These are phyloP conservation scores for Oscheius onirici DNA, from an alignment of 2,888 invertebrate species.

Conservation along the genomic window DNA sequence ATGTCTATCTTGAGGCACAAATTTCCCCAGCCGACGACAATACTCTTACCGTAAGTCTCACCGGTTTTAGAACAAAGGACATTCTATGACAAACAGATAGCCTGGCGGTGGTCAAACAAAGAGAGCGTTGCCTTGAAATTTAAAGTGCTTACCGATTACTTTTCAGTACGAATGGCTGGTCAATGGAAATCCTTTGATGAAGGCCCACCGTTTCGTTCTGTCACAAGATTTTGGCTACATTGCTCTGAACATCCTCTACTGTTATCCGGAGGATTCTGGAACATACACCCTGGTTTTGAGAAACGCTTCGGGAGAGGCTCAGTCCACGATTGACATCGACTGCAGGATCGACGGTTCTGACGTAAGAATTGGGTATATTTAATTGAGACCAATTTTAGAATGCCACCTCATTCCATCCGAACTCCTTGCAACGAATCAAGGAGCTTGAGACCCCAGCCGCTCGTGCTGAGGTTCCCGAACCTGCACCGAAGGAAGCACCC, in stretches of 20 bases:
- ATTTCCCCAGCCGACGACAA: constrained; percentile 74
- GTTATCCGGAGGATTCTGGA: constrained; percentile 96
- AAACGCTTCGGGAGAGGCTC: constrained; percentile 92
- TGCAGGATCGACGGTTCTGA: constrained; percentile 67
- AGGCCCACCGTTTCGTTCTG: constrained; percentile 79
- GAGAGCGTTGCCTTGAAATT: neutral
- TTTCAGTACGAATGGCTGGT: constrained; percentile 90
- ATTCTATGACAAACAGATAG: constrained; percentile 18
- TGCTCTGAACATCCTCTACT: constrained; percentile 91
- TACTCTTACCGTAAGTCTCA: constrained; percentile 57
- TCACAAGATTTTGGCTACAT: constrained; percentile 94
- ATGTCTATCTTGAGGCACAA: constrained; percentile 74
- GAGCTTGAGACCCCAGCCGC: constrained; percentile 80
- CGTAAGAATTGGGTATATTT: constrained; percentile 33
- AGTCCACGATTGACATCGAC: constrained; percentile 81
- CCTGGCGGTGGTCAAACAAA: constrained; percentile 11
- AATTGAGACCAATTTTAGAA: constrained; percentile 73
- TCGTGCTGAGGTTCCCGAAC: constrained; percentile 80
- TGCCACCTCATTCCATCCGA: constrained; percentile 90
- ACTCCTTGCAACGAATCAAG: constrained; percentile 89
- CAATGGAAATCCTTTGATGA: constrained; percentile 85
- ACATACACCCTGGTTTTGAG: constrained; percentile 78
- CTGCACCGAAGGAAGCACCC: constrained; percentile 84
- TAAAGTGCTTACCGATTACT: constrained; percentile 43
- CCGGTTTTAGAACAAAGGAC: neutral